Percentiles rank a stretch among this genome's conserved stretches.
These are phyloP conservation scores for Ophraella communa DNA, from an alignment of 2,888 invertebrate species.

Conservation along the genomic window DNA sequence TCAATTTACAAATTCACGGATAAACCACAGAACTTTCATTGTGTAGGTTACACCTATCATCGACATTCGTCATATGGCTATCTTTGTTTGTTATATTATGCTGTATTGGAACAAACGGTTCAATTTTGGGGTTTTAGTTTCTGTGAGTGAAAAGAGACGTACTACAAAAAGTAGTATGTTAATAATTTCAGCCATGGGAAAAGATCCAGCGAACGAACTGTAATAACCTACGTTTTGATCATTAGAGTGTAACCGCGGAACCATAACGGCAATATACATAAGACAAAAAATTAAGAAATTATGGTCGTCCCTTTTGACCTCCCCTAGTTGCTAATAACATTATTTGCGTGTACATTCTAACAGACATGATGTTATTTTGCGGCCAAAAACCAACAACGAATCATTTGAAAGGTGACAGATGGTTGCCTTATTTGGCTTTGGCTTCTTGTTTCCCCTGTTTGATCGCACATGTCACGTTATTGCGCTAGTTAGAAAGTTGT, in stretches of 20 bases:
- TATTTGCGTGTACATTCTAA: background rate
- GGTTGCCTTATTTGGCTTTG: background rate
- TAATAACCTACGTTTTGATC: too few species aligned
- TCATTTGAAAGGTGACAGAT: background rate
- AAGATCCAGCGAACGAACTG: too few species aligned
- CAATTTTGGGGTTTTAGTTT: too few species aligned
- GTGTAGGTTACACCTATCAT: too few species aligned
- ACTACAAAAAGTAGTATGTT: too few species aligned
- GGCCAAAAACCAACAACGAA: background rate
- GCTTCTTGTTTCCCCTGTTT: background rate
- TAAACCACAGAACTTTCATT: too few species aligned
- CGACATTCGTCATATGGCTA: too few species aligned
- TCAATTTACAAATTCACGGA: too few species aligned
- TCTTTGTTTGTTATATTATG: too few species aligned
- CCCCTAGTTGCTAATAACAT: background rate
- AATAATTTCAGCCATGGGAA: too few species aligned
- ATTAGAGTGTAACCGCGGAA: background rate
- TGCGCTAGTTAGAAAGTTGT: background rate
- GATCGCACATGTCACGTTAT: background rate
- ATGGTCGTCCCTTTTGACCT: background rate
- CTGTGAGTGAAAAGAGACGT: too few species aligned
- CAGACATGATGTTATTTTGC: background rate
- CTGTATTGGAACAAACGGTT: too few species aligned
- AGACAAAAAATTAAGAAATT: background rate
- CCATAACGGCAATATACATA: slow-evolving; percentile 1